Evolutionary conservation across 2,113 vertebrate genomes (phyloP).

Genomic region (Symphodus melops): DNA sequence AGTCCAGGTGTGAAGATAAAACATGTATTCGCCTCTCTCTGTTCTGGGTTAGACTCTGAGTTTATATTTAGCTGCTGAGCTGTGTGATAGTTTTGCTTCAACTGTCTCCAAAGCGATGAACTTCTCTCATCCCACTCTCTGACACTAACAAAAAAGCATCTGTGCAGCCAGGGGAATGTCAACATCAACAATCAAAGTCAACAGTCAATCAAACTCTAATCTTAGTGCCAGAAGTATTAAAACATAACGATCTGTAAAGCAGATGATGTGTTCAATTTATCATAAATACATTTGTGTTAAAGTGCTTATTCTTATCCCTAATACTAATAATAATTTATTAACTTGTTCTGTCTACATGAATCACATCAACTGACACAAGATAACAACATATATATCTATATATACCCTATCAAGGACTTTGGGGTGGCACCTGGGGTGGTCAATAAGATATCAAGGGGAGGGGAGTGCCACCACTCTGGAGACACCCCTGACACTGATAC

Average conservation of each 20-base stretch:
- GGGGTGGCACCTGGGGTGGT: no score
- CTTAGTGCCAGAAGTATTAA: conserved; percentile 41
- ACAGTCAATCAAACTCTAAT: conserved; percentile 45
- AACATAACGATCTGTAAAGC: no score
- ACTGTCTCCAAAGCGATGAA: conserved; percentile 72
- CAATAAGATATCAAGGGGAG: no score
- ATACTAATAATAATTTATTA: neutral
- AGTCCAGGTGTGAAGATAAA: conserved; percentile 18
- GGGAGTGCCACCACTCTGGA: no score
- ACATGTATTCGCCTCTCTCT: neutral
- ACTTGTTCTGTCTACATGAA: no score
- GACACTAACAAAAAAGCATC: conserved; percentile 61
- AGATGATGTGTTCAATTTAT: conserved; percentile 32
- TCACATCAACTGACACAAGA: no score
- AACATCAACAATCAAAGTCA: conserved; percentile 44
- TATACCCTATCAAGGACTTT: no score
- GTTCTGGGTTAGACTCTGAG: conserved; percentile 48
- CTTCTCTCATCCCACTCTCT: conserved; percentile 73
- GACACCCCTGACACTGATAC: no score
- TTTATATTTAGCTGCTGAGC: conserved; percentile 64
- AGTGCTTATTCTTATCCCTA: neutral
- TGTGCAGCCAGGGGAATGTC: conserved; percentile 50
- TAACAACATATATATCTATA: no score
- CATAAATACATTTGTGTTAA: conserved; percentile 43
- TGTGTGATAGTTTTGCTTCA: conserved; percentile 47